Conservation (phyloP, 2,797 vertebrate species). For the Poecilia gillii region DNA sequence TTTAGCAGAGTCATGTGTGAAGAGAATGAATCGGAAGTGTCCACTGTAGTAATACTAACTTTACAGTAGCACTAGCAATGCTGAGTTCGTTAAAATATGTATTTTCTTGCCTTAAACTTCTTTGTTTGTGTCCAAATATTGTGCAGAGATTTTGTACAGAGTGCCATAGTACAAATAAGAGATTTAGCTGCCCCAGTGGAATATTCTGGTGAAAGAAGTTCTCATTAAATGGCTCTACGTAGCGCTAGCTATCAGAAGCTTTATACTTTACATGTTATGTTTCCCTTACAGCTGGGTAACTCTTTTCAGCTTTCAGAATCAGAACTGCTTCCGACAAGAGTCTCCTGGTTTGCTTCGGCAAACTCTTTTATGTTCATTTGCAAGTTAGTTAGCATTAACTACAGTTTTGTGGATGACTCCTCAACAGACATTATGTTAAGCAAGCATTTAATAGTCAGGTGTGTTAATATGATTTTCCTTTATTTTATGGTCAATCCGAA, state of each 20-base stretch:
- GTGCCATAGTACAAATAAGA: not conserved
- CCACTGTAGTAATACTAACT: not conserved
- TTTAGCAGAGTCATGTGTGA: not conserved
- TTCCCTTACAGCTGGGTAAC: not conserved
- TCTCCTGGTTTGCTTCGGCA: not conserved
- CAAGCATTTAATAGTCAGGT: not conserved
- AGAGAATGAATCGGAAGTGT: slow-evolving; percentile 3
- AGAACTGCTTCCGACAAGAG: not conserved
- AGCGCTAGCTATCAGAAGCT: not conserved
- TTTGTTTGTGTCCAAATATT: not conserved
- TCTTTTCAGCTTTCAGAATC: too few species aligned
- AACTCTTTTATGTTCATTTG: not conserved
- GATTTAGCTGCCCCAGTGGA: not conserved
- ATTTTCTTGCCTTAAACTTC: not conserved
- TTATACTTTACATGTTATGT: not conserved
- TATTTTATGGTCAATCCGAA: not conserved
- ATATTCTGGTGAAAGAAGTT: not conserved
- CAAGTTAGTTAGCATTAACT: not conserved
- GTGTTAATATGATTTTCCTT: not conserved
- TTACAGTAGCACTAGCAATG: not conserved
- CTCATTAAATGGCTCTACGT: not conserved
- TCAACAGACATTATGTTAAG: not conserved
- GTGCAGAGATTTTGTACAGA: not conserved
- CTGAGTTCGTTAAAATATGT: not conserved
- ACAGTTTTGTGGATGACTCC: not conserved